Percentiles rank a stretch among this genome's conserved stretches.
Evolutionary conservation across 2,888 invertebrate species (phyloP).

Genomic region (Stenolophus ochropezus): DNA sequence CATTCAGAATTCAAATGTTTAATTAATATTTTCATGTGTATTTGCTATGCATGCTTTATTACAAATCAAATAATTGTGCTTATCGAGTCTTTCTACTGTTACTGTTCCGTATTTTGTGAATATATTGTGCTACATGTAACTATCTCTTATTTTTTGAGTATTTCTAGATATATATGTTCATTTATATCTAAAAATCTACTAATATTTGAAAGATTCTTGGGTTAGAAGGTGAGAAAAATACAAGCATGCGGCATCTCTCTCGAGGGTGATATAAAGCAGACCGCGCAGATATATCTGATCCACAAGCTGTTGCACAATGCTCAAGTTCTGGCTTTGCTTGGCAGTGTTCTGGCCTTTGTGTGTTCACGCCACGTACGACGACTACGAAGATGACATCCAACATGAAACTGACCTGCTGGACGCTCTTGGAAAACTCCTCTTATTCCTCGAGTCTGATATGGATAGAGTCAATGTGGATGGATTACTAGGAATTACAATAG

Average conservation of each 20-base stretch:
- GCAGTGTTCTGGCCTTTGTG: conserved; percentile 1
- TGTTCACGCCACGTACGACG: neutral
- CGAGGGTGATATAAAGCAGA: neutral
- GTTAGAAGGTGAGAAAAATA: neutral
- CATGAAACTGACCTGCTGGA: neutral
- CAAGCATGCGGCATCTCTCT: neutral
- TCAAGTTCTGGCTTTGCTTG: neutral
- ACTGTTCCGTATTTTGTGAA: too few species aligned
- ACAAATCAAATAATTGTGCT: too few species aligned
- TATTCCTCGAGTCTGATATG: conserved; percentile 57
- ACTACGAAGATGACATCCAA: neutral
- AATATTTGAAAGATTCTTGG: neutral
- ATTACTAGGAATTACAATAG: conserved; percentile 69
- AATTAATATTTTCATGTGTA: too few species aligned
- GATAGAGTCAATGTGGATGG: conserved; percentile 70
- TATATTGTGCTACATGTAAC: too few species aligned
- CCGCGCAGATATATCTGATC: neutral
- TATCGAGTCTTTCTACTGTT: too few species aligned
- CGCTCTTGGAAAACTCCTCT: neutral
- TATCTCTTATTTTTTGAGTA: too few species aligned
- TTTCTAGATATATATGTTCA: too few species aligned
- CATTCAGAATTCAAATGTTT: too few species aligned
- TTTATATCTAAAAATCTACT: too few species aligned
- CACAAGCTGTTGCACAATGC: conserved; percentile 7
- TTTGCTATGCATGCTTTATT: too few species aligned